Percentiles rank a stretch among this genome's conserved stretches.
phyloP scores from a whole-genome alignment of 2,888 invertebrate species.

The Sinohyriopsis cumingii region DNA sequence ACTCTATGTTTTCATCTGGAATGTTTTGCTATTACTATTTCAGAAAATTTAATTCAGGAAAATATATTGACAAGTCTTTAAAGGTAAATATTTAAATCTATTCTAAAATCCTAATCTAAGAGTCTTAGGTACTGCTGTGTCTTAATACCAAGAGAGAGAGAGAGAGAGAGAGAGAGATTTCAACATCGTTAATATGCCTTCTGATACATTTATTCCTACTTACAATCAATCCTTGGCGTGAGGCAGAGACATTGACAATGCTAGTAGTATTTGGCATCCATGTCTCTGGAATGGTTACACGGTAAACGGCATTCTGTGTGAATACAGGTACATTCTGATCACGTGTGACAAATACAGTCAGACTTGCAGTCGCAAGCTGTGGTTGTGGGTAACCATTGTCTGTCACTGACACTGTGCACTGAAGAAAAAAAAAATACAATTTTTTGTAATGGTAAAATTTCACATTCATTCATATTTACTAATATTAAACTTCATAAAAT shows the following conservation, averaged over 20 bases:
- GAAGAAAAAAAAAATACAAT: conserved; percentile 11
- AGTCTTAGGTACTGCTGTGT: too few relatives aligned
- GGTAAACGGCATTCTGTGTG: conserved; percentile 46
- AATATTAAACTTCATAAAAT: too few relatives aligned
- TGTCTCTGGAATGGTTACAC: conserved; percentile 53
- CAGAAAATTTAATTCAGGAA: too few relatives aligned
- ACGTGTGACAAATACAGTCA: conserved; percentile 47
- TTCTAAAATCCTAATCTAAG: too few relatives aligned
- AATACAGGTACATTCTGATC: conserved; percentile 46
- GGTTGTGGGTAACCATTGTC: conserved; percentile 55
- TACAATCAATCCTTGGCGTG: conserved; percentile 38
- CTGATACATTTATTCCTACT: conserved; percentile 6
- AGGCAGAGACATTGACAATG: conserved; percentile 44
- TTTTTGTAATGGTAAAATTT: neutral
- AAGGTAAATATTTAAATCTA: too few relatives aligned
- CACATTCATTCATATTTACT: too few relatives aligned
- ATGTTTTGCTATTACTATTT: too few relatives aligned
- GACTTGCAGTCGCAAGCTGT: conserved; percentile 44
- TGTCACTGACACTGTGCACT: conserved; percentile 51
- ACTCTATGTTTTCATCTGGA: too few relatives aligned
- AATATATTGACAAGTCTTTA: too few relatives aligned
- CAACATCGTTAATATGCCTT: too few relatives aligned
- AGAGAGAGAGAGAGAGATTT: too few relatives aligned
- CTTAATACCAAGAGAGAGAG: too few relatives aligned
- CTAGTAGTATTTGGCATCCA: conserved; percentile 38